These are phyloP conservation scores for Meteorus sp. DNA, from an alignment of 1,140 invertebrate species.

Conservation along the genomic window DNA sequence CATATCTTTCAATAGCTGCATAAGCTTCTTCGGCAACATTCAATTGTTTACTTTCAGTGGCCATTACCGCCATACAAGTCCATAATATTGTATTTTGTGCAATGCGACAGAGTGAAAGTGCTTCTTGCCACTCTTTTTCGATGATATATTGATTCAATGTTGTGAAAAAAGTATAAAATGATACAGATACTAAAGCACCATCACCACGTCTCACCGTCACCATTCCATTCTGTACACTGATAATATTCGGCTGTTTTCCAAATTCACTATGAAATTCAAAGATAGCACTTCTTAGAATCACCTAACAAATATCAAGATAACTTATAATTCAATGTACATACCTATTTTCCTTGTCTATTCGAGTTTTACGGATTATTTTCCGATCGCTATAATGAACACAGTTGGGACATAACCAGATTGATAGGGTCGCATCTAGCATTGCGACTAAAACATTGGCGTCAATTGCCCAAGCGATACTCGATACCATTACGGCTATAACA, in stretches of 20 bases:
- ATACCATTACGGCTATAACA: conserved; percentile 72
- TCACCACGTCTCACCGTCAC: conserved; percentile 74
- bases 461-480: conserved; percentile 80
- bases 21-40: conserved; percentile 90
- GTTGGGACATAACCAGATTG: conserved; percentile 84
- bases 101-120: conserved; percentile 74
- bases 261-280: conserved; percentile 67
- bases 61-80: conserved; percentile 87
- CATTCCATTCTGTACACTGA: conserved; percentile 78
- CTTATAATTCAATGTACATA: conserved; percentile 41
- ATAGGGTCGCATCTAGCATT: conserved; percentile 78
- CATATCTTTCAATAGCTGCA: conserved; percentile 85
- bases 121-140: conserved; percentile 73
- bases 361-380: conserved; percentile 68
- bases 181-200: conserved; percentile 66
- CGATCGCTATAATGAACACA: conserved; percentile 67
- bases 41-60: conserved; percentile 77
- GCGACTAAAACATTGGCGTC: conserved; percentile 82
- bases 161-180: conserved; percentile 69
- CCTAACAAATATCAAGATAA: too few species aligned
- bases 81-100: conserved; percentile 83
- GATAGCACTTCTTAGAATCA: too few species aligned
- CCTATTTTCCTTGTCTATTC: conserved; percentile 69
- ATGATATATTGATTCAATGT: conserved; percentile 68
- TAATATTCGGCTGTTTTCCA: conserved; percentile 76